A percentile compares a stretch with the other conserved stretches of the same genome.
These are phyloP conservation scores for Erebia palarica DNA, from an alignment of 2,888 invertebrate species.

Conservation along the genomic window DNA sequence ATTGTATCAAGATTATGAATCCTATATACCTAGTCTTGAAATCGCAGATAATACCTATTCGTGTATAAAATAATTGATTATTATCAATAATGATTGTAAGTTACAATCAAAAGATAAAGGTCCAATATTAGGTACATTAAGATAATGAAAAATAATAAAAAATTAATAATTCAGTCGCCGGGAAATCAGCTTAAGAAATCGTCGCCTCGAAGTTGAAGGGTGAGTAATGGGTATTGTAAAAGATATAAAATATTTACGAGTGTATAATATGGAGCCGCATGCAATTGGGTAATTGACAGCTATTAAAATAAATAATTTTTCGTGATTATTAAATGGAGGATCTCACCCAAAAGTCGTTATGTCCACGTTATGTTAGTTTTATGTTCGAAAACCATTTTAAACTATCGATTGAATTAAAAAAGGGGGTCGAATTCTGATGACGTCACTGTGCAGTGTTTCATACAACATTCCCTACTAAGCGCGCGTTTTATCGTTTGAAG, in stretches of 20 bases:
- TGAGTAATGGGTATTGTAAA: slow-evolving; percentile 4
- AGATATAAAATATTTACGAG: neutral
- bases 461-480: no score
- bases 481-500: no score
- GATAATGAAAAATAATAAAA: slow-evolving; percentile 14
- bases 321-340: no score
- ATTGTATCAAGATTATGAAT: neutral
- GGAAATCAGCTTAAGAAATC: slow-evolving; percentile 12
- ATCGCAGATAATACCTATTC: neutral
- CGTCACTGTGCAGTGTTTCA: no score
- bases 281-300: no score
- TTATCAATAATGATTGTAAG: slow-evolving; percentile 5
- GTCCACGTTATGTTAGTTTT: no score
- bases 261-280: neutral
- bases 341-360: no score
- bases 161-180: slow-evolving; percentile 27
- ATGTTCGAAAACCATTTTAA: no score
- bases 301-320: no score
- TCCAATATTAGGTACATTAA: neutral
- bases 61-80: slow-evolving; percentile 9
- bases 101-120: slow-evolving; percentile 9
- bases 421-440: no score
- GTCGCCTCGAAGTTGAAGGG: slow-evolving; percentile 29
- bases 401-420: no score
- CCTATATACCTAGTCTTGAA: neutral